Evolutionary conservation across 1,140 invertebrate genomes (phyloP), one percentile per base, ranked within the genome.

Genomic region (Drosophila subobscura): DNA sequence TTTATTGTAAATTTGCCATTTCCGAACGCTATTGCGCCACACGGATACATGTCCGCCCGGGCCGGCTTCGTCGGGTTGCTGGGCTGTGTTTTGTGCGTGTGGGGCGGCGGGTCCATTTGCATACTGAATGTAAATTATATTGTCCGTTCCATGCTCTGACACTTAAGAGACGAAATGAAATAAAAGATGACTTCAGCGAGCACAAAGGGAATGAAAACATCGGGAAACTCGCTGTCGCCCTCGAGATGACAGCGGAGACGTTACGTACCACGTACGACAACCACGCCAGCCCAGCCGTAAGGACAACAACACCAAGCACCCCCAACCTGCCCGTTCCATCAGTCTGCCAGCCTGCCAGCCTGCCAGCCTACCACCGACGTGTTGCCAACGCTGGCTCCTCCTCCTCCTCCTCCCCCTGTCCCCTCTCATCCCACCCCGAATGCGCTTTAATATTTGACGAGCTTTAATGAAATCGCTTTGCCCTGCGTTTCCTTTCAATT

Each of bases 391-490:
- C 8, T 16, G 29, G 3, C 33, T 4, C 33, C 10, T 37, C 10
- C 27, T 5, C 5, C 27, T 27, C 5, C 27, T 5, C 25, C 3
- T 25, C 25, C 25, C 4, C 4, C 25, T 20, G 16, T 27, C 25
- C 4, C 25, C 25, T 33, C 29, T 0, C 29, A 7, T 3, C 7
- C 27, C 27, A 8, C 29, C 8, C 33, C 8, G 65, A 79, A 78
- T 78, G 79, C 71, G 79, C 79, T 83, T 83, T 84, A 83, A 83
- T 83, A 84, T 83, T 83, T 83, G 60, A 83, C 78, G 72, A 83
- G 79, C 74, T 83, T 83, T 84, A 83, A 84, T 83, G 71, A 84
- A 83, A 83, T 84, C 79, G 79, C 55, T 84, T 83, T 84, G 79
- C 79, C 50, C 72, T 63, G 51, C 58, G 59, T 72, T 84, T 75